Evolutionary conservation across 2,888 invertebrate species (phyloP).

Genomic region (Philaethria dido): DNA sequence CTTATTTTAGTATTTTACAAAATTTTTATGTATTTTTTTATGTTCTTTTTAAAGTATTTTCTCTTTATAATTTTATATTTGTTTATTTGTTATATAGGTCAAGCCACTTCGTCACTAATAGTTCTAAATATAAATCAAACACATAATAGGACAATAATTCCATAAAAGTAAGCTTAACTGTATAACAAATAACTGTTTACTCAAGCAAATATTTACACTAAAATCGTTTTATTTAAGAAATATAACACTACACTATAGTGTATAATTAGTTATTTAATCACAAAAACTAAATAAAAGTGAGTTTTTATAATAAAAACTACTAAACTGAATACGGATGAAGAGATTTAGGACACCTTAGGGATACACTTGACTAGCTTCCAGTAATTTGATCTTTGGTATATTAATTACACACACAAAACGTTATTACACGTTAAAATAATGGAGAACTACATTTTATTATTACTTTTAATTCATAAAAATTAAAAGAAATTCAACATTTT

Average conservation of each 20-base stretch:
- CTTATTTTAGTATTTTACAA: neutral
- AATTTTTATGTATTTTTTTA: neutral
- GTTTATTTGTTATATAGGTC: neutral
- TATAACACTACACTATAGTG: neutral
- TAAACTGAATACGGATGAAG: conserved; percentile 4
- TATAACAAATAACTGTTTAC: neutral
- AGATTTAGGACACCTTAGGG: conserved; percentile 27
- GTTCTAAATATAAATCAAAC: neutral
- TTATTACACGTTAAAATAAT: conserved; percentile 27
- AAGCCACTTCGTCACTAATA: neutral
- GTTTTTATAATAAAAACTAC: conserved; percentile 3
- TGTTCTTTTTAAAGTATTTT: neutral
- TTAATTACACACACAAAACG: conserved; percentile 15
- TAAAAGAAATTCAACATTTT: conserved; percentile 41
- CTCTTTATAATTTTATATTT: neutral
- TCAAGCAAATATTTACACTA: conserved; percentile 9
- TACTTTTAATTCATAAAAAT: conserved; percentile 54
- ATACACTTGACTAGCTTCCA: conserved; percentile 33
- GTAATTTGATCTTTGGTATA: conserved; percentile 34
- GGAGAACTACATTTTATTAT: conserved; percentile 53
- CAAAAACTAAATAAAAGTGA: neutral
- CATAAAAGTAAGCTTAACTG: conserved; percentile 14
- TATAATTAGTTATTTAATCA: neutral
- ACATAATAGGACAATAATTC: neutral
- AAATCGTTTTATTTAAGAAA: neutral